These are phyloP conservation scores for Lasioglossum malachurum DNA, from an alignment of 2,888 invertebrate species.

Conservation along the genomic window DNA sequence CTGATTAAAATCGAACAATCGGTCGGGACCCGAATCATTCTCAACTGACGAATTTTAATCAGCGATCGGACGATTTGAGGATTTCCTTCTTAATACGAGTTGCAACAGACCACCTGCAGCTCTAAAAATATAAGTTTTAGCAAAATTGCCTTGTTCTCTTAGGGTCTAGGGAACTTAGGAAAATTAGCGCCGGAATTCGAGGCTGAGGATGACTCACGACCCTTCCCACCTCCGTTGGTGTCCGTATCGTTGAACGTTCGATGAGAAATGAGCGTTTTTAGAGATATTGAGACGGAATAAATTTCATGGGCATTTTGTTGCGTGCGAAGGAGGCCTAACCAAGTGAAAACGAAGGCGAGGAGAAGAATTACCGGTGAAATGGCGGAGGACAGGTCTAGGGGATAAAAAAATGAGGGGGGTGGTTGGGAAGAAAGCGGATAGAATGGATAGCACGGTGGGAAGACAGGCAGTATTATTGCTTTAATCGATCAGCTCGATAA, in stretches of 20 bases:
- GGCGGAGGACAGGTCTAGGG: not conserved
- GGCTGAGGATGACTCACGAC: not conserved
- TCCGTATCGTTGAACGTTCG: slow-evolving; percentile 1
- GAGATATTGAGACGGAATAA: not conserved
- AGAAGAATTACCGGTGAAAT: slow-evolving; percentile 28
- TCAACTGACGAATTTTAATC: not conserved
- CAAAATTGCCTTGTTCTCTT: not conserved
- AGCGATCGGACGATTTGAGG: not conserved
- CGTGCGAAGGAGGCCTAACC: not conserved
- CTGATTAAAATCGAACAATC: not conserved
- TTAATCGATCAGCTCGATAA: slow-evolving; percentile 80
- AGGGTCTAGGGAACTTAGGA: not conserved
- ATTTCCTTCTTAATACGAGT: not conserved
- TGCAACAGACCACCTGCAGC: not conserved
- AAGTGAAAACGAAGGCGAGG: not conserved
- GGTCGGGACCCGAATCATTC: not conserved
- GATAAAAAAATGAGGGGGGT: not conserved
- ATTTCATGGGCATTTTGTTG: not conserved
- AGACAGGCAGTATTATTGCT: slow-evolving; percentile 75
- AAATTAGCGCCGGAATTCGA: not conserved
- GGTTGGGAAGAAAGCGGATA: not conserved
- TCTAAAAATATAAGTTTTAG: not conserved
- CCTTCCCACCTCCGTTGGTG: not conserved
- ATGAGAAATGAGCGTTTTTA: not conserved
- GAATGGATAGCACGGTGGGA: slow-evolving; percentile 36